Evolutionary conservation across 2,888 invertebrate genomes (phyloP).

Genomic region (Tipula confusa): DNA sequence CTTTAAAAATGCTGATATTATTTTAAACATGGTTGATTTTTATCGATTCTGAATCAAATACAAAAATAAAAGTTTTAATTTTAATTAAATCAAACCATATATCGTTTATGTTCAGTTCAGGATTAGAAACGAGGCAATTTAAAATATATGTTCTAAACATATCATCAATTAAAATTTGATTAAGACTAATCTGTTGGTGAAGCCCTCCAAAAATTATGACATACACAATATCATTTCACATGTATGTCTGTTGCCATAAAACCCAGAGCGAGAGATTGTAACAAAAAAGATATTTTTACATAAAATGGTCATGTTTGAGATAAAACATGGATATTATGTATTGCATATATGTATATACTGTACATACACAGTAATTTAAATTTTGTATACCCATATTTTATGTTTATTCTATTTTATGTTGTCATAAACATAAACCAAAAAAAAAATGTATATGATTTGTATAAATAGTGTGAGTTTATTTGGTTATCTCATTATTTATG

Average conservation of each 20-base stretch:
- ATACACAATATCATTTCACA: background rate
- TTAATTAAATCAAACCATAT: too few species aligned
- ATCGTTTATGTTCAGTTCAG: too few species aligned
- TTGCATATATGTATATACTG: background rate
- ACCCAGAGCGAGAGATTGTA: background rate
- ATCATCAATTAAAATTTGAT: background rate
- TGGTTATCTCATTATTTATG: constrained; percentile 25
- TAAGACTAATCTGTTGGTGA: background rate
- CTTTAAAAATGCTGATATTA: constrained; percentile 49
- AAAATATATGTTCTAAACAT: too few species aligned
- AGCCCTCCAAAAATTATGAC: background rate
- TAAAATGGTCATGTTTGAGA: background rate
- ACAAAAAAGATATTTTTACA: background rate
- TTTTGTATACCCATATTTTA: background rate
- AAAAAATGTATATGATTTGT: background rate
- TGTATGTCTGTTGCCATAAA: background rate
- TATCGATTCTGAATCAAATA: constrained; percentile 30
- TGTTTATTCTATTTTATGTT: constrained; percentile 7
- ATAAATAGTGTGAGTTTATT: background rate
- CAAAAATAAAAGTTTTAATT: constrained; percentile 14
- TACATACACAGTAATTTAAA: background rate
- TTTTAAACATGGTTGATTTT: constrained; percentile 44
- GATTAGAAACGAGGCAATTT: too few species aligned
- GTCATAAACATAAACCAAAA: background rate
- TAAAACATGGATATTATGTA: background rate